Evolutionary conservation across 1,140 invertebrate species (phyloP).

Genomic region (Lethrus apterus): DNA sequence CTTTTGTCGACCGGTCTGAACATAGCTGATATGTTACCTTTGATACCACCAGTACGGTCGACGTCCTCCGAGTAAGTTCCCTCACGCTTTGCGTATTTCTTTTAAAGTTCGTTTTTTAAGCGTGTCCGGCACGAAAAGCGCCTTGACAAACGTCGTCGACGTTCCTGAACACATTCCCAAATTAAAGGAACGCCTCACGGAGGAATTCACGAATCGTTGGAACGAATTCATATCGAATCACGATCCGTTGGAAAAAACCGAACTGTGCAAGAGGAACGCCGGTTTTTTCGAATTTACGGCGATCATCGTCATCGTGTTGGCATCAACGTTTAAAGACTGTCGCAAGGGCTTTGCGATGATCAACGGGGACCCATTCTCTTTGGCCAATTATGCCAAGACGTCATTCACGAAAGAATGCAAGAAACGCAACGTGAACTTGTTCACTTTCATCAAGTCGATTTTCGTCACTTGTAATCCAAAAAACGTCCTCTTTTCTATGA

Average conservation of each 20-base stretch:
- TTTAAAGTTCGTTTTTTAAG: background rate
- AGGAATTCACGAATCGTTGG: conserved; percentile 66
- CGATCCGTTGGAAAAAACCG: conserved; percentile 64
- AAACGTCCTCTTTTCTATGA: conserved; percentile 35
- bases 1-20: conserved; percentile 61
- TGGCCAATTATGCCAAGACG: conserved; percentile 34
- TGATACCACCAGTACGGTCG: conserved; percentile 46
- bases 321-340: conserved; percentile 52
- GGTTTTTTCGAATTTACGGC: conserved; percentile 52
- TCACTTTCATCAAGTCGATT: conserved; percentile 41
- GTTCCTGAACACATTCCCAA: conserved; percentile 57
- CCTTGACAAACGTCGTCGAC: conserved; percentile 51
- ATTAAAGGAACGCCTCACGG: conserved; percentile 57
- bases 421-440: conserved; percentile 42
- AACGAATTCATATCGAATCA: conserved; percentile 71
- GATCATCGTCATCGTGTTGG: conserved; percentile 50
- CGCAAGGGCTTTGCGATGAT: conserved; percentile 39
- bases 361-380: conserved; percentile 31
- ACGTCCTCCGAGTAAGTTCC: conserved; percentile 25
- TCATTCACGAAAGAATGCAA: conserved; percentile 42
- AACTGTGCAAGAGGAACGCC: conserved; percentile 53
- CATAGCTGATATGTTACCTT: conserved; percentile 64
- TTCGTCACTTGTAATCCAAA: conserved; percentile 40
- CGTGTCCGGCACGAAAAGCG: conserved; percentile 35
- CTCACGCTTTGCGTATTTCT: background rate